A percentile compares a stretch with the other conserved stretches of the same genome.
These are phyloP conservation scores for Cremastinae sp. DNA, from an alignment of 2,888 invertebrate species.

Conservation along the genomic window DNA sequence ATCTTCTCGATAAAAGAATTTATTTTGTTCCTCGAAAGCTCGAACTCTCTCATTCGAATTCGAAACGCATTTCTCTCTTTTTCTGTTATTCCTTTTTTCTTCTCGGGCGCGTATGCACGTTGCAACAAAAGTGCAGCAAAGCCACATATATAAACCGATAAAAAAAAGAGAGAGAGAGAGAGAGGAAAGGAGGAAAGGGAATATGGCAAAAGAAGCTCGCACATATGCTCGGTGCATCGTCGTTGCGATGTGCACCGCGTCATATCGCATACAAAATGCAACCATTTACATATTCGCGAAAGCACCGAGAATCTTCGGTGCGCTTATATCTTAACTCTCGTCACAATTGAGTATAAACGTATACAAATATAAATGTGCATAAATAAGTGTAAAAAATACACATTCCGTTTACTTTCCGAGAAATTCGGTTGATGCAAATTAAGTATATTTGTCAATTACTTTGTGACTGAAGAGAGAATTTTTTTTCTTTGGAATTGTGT, in stretches of 20 bases:
- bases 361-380: slow-evolving; percentile 6
- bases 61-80: slow-evolving; percentile 52
- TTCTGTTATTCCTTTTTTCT: slow-evolving; percentile 4
- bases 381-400: slow-evolving; percentile 21
- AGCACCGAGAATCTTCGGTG: not conserved
- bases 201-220: not conserved
- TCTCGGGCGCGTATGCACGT: slow-evolving; percentile 14
- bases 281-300: slow-evolving; percentile 67
- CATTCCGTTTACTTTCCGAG: not conserved
- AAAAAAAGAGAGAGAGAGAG: slow-evolving; percentile 37
- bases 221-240: slow-evolving; percentile 43
- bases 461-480: slow-evolving; percentile 12
- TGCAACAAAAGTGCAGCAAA: slow-evolving; percentile 8
- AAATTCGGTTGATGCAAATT: too few relatives aligned
- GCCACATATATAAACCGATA: slow-evolving; percentile 12
- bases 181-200: too few relatives aligned
- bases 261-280: slow-evolving; percentile 71
- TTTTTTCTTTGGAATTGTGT: too few relatives aligned
- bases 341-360: not conserved
- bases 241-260: slow-evolving; percentile 50
- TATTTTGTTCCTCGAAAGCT: slow-evolving; percentile 39
- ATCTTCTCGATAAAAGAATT: too few relatives aligned
- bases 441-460: slow-evolving; percentile 18
- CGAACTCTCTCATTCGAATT: slow-evolving; percentile 61
- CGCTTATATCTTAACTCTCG: slow-evolving; percentile 10